Conservation (phyloP, 1,140 invertebrate genomes). For the Drosophila funebris region DNA sequence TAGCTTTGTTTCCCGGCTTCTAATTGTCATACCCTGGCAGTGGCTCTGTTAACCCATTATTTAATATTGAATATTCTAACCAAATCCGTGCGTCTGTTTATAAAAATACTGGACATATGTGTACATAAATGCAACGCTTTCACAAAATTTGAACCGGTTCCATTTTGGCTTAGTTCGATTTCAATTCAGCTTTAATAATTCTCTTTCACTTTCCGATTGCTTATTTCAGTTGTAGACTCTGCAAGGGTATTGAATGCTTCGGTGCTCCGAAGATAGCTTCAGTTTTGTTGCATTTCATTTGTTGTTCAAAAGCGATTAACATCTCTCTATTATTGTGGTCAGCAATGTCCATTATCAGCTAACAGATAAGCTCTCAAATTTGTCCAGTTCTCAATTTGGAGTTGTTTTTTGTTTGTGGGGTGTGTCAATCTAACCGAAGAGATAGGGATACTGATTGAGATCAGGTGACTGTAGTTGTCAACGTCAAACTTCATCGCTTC, state of each 20-base stretch:
- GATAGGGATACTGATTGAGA: not conserved
- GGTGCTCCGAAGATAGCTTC: not conserved
- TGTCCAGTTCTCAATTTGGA: not conserved
- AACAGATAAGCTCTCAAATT: constrained; percentile 18
- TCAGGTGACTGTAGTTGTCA: constrained; percentile 13
- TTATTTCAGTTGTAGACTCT: not conserved
- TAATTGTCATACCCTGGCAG: constrained; percentile 7
- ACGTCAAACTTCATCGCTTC: not conserved
- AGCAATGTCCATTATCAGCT: constrained; percentile 25
- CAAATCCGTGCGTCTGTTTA: not conserved
- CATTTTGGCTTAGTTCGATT: too few relatives aligned
- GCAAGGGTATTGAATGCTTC: constrained; percentile 20
- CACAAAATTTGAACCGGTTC: not conserved
- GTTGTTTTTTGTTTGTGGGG: constrained; percentile 12
- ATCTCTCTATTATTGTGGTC: constrained; percentile 20
- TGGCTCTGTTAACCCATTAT: not conserved
- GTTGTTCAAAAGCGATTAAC: not conserved
- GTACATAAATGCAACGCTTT: not conserved
- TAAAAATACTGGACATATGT: not conserved
- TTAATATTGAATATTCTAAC: not conserved
- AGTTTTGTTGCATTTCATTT: not conserved
- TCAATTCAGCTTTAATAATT: too few relatives aligned
- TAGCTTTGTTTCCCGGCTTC: constrained; percentile 8
- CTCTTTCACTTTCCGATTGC: too few relatives aligned
- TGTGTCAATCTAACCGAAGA: constrained; percentile 2